Evolutionary conservation across 2,797 vertebrate genomes (phyloP).

Genomic region (Syngnathus acus): DNA sequence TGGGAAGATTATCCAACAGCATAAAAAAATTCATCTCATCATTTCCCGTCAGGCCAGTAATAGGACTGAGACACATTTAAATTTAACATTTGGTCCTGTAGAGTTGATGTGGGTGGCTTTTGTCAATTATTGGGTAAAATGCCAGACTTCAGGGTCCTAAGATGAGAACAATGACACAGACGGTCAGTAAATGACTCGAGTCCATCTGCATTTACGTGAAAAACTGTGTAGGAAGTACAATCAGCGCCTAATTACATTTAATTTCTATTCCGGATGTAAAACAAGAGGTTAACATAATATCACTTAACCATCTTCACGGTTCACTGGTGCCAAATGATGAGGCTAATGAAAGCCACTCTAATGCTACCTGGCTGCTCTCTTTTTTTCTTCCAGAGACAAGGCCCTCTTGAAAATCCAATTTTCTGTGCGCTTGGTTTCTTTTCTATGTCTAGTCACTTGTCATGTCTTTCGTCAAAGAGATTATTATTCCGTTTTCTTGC

Average conservation of each 20-base stretch:
- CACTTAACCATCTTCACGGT: slow-evolving; percentile 75
- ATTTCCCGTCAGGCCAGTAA: slow-evolving; percentile 31
- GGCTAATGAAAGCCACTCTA: slow-evolving; percentile 72
- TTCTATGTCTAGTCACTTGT: slow-evolving; percentile 71
- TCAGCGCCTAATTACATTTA: slow-evolving; percentile 73
- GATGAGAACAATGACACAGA: slow-evolving; percentile 53
- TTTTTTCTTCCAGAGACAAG: slow-evolving; percentile 51
- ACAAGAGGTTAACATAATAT: slow-evolving; percentile 79
- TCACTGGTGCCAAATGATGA: slow-evolving; percentile 70
- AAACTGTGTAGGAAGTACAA: slow-evolving; percentile 57
- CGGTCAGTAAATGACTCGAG: slow-evolving; percentile 53
- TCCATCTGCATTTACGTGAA: slow-evolving; percentile 65
- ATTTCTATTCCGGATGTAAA: slow-evolving; percentile 70
- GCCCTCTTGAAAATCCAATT: slow-evolving; percentile 74
- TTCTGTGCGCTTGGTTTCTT: slow-evolving; percentile 68
- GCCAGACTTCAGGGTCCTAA: slow-evolving; percentile 29
- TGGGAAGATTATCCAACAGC: background rate
- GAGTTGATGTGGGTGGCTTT: slow-evolving; percentile 28
- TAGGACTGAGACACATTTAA: slow-evolving; percentile 28
- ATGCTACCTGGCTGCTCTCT: slow-evolving; percentile 68
- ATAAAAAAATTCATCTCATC: slow-evolving; percentile 32
- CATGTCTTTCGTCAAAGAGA: slow-evolving; percentile 65
- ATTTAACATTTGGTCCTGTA: slow-evolving; percentile 27
- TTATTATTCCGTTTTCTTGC: slow-evolving; percentile 59
- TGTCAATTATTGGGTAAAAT: slow-evolving; percentile 38